Evolutionary conservation across 2,113 vertebrate species (phyloP).

Genomic region (Ammospiza nelsoni): DNA sequence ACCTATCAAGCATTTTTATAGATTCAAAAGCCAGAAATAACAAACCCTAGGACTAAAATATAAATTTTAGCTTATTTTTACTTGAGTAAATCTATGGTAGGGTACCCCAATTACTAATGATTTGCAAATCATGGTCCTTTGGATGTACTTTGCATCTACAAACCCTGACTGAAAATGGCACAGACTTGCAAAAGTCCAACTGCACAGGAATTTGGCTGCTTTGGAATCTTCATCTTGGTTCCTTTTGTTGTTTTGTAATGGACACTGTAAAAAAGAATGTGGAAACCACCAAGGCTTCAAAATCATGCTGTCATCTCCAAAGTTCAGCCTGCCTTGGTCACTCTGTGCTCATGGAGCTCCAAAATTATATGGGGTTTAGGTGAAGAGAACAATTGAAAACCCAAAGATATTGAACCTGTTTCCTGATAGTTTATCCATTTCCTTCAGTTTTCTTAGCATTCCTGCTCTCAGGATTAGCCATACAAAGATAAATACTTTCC

Average conservation of each 20-base stretch:
- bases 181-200: background rate
- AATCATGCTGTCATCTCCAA: background rate
- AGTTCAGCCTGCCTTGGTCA: background rate
- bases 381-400: background rate
- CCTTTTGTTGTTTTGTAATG: background rate
- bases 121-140: background rate
- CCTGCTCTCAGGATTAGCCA: background rate
- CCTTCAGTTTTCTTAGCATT: background rate
- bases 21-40: background rate
- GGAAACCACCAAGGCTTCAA: background rate
- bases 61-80: background rate
- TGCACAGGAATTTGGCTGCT: background rate
- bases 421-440: background rate
- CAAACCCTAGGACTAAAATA: background rate
- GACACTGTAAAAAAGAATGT: background rate
- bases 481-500: background rate
- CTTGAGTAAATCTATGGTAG: background rate
- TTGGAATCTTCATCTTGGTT: background rate
- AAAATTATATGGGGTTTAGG: background rate
- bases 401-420: background rate
- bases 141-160: background rate
- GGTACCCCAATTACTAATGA: background rate
- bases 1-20: background rate
- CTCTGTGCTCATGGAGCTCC: background rate
- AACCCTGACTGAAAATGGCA: background rate